phyloP scores from a whole-genome alignment of 2,888 invertebrate genomes.

The Magallana nippona region DNA sequence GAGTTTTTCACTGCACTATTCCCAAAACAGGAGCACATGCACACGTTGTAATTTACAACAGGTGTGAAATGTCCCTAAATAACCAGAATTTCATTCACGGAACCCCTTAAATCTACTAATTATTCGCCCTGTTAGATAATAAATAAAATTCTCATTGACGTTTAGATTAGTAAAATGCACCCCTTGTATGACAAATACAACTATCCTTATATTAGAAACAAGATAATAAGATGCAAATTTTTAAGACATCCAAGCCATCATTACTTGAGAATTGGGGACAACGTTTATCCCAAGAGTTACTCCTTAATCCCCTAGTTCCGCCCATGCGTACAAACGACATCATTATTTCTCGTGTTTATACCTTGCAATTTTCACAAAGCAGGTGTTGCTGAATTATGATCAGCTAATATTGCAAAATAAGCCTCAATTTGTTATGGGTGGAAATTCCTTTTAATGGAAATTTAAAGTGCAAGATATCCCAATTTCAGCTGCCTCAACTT shows the following conservation, averaged over 20 bases:
- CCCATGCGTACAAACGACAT: background rate
- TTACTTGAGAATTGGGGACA: background rate
- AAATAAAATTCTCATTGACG: background rate
- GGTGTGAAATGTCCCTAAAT: no score
- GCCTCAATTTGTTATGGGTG: no score
- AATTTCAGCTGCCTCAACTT: background rate
- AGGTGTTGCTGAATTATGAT: background rate
- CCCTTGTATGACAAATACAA: no score
- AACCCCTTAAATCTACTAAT: constrained; percentile 4
- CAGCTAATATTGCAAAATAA: no score
- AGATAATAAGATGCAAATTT: background rate
- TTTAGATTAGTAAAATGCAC: background rate
- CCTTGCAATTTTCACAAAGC: background rate
- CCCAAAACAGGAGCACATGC: no score
- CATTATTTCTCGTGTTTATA: background rate
- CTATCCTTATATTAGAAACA: no score
- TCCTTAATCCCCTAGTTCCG: constrained; percentile 1
- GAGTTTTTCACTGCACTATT: no score
- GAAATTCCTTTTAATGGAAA: background rate
- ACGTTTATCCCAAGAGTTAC: constrained; percentile 1
- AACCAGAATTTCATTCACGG: no score
- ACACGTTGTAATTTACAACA: no score
- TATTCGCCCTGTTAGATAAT: background rate
- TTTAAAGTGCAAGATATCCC: background rate
- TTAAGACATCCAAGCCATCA: background rate